These are phyloP conservation scores for Colossoma macropomum DNA, from an alignment of 2,113 vertebrate species.

Conservation along the genomic window DNA sequence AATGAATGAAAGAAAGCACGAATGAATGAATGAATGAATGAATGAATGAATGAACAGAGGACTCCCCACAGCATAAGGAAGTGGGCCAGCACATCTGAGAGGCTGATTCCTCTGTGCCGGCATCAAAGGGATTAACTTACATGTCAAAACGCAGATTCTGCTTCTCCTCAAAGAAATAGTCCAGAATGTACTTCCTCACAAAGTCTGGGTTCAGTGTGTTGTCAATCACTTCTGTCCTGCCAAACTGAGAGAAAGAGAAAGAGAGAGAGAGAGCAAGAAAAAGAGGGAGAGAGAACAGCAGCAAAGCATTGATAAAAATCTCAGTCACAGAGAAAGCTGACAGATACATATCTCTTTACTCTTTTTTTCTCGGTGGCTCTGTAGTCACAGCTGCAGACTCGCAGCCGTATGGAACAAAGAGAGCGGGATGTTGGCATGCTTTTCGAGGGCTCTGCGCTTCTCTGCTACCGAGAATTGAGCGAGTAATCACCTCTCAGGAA, in stretches of 20 bases:
- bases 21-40: constrained; percentile 38
- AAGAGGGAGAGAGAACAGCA: constrained; percentile 40
- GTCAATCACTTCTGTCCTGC: constrained; percentile 94
- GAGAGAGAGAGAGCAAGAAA: neutral
- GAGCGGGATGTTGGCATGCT: neutral
- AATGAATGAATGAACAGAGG: constrained; percentile 18
- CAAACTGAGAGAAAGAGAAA: constrained; percentile 79
- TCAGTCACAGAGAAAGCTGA: neutral
- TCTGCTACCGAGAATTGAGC: neutral
- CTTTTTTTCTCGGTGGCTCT: neutral
- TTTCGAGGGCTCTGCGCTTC: neutral
- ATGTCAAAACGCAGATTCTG: constrained; percentile 96
- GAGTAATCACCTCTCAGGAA: constrained; percentile 12
- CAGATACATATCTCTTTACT: neutral
- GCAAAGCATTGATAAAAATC: constrained; percentile 21
- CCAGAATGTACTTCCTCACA: constrained; percentile 92
- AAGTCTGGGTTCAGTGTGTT: constrained; percentile 96
- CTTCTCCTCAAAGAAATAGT: constrained; percentile 97
- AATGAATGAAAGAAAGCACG: constrained; percentile 33
- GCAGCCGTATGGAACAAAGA: neutral
- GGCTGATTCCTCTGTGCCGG: constrained; percentile 27
- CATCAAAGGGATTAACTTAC: constrained; percentile 82
- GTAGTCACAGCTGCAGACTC: neutral
- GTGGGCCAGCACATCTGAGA: constrained; percentile 42
- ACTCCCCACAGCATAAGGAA: constrained; percentile 8